Conservation (phyloP, 1,140 invertebrate genomes). For the Calliopsis andreniformis region DNA sequence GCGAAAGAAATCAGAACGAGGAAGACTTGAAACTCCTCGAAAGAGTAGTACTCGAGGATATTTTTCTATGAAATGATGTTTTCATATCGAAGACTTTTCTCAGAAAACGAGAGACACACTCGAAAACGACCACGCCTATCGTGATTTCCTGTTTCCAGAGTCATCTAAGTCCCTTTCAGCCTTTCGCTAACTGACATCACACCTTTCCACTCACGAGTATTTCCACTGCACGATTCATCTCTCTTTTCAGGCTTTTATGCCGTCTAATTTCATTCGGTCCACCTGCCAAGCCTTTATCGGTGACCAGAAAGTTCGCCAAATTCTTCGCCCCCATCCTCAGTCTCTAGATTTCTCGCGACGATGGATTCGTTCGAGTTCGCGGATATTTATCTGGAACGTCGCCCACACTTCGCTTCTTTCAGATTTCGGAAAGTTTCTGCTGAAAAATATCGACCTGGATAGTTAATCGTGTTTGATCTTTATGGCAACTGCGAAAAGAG, state of each 20-base stretch:
- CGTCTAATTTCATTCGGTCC: conserved; percentile 51
- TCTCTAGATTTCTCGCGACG: neutral
- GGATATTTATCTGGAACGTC: conserved; percentile 2
- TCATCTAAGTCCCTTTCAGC: conserved; percentile 43
- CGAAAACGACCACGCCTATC: conserved; percentile 46
- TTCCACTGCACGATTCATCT: neutral
- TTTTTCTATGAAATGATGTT: too few relatives aligned
- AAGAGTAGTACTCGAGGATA: conserved; percentile 9
- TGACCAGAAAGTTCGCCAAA: conserved; percentile 26
- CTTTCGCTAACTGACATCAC: conserved; percentile 25
- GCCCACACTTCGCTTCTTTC: neutral
- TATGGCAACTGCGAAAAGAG: neutral
- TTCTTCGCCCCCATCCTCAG: conserved; percentile 9
- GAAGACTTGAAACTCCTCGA: conserved; percentile 19
- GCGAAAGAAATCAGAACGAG: neutral
- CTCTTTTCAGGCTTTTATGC: neutral
- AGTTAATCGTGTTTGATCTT: conserved; percentile 19
- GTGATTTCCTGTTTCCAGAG: conserved; percentile 41
- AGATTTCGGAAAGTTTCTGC: neutral
- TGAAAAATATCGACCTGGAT: conserved; percentile 1
- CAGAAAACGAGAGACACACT: conserved; percentile 33
- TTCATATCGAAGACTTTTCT: conserved; percentile 42
- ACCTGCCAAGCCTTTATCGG: neutral
- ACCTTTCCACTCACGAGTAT: conserved; percentile 16
- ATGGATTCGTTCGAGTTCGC: neutral